Conservation (phyloP, 2,797 vertebrate genomes). For the Aselliscus stoliczkanus region DNA sequence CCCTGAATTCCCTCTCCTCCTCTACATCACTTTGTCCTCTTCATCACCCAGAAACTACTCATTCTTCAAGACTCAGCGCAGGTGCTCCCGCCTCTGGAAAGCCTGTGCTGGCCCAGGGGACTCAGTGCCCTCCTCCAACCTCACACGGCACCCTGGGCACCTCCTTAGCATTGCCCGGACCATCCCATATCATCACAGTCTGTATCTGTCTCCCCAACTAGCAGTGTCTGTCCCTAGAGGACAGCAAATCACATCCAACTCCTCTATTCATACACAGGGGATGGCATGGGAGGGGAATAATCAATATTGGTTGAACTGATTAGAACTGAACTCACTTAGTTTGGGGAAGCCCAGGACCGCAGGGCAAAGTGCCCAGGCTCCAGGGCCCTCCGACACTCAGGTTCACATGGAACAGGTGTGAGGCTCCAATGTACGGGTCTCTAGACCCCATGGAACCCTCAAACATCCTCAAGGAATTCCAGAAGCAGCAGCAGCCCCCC, state of each 20-base stretch:
- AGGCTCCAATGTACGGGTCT: background rate
- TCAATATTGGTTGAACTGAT: background rate
- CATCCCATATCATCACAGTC: background rate
- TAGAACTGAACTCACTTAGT: background rate
- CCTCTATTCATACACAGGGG: background rate
- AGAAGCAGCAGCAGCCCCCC: background rate
- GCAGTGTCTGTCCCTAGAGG: background rate
- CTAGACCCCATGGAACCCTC: background rate
- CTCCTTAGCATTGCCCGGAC: background rate
- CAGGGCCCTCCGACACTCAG: no score
- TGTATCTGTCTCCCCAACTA: background rate
- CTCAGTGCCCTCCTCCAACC: background rate
- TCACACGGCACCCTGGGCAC: background rate
- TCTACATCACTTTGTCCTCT: background rate
- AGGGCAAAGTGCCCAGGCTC: background rate
- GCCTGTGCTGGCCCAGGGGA: background rate
- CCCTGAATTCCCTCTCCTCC: background rate
- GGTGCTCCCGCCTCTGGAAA: background rate
- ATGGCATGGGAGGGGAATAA: background rate
- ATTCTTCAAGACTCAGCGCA: background rate
- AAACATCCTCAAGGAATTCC: background rate
- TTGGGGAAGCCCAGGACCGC: background rate
- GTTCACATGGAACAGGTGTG: fast-evolving
- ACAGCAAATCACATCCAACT: background rate
- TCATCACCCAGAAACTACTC: background rate